Percentiles rank a stretch among this genome's conserved stretches.
phyloP scores from a whole-genome alignment of 2,113 vertebrate species.

The human region GRCh38 chrX:112250501-112251000 shows the following conservation, averaged over 20 bases:
- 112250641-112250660: background rate
- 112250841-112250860: background rate
- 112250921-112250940: background rate
- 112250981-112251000: background rate
- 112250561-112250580: background rate
- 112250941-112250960: background rate
- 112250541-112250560: background rate
- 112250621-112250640: background rate
- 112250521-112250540: background rate
- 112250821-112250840: background rate
- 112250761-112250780: background rate
- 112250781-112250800: background rate
- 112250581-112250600: background rate
- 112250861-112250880: background rate
- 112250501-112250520: background rate
- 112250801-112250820: background rate
- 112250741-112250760: background rate
- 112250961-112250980: background rate
- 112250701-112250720: background rate
- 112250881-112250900: slow-evolving; percentile 12
- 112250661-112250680: background rate
- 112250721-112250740: background rate
- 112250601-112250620: background rate
- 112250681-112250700: background rate
- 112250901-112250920: background rate